phyloP scores from a whole-genome alignment of 1,140 invertebrate genomes.

The Cataglyphis hispanica region DNA sequence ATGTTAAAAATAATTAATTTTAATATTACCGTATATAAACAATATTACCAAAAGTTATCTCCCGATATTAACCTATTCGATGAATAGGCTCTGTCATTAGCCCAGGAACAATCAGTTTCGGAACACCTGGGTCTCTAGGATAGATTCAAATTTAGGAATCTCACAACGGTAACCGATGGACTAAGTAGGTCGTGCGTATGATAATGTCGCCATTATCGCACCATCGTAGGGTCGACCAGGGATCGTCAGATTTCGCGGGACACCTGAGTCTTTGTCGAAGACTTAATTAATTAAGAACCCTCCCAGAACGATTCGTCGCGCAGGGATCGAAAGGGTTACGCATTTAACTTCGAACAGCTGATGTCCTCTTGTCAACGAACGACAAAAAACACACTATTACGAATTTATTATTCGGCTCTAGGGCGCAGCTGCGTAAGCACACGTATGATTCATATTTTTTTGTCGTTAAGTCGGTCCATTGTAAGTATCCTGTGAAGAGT shows the following conservation, averaged over 20 bases:
- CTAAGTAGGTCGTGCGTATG: slow-evolving; percentile 85
- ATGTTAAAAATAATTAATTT: background rate
- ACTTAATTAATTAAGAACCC: slow-evolving; percentile 83
- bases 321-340: slow-evolving; percentile 79
- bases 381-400: slow-evolving; percentile 45
- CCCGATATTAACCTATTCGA: slow-evolving; percentile 46
- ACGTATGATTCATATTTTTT: slow-evolving; percentile 18
- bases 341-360: slow-evolving; percentile 79
- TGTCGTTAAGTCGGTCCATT: slow-evolving; percentile 5
- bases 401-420: slow-evolving; percentile 60
- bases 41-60: background rate
- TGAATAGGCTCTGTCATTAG: slow-evolving; percentile 36
- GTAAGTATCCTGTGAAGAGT: background rate
- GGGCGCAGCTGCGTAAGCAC: slow-evolving; percentile 35
- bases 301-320: slow-evolving; percentile 72
- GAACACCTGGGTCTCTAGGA: slow-evolving; percentile 73
- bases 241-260: slow-evolving; percentile 81
- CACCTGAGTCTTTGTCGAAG: slow-evolving; percentile 84
- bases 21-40: background rate
- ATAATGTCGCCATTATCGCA: slow-evolving; percentile 83
- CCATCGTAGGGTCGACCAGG: slow-evolving; percentile 74
- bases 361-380: slow-evolving; percentile 72
- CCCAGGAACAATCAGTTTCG: slow-evolving; percentile 17
- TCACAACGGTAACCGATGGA: slow-evolving; percentile 57
- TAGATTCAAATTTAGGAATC: slow-evolving; percentile 71